Evolutionary conservation across 2,113 vertebrate species (phyloP), one percentile per base, ranked within the genome.

Genomic region (Onychostruthus taczanowskii): DNA sequence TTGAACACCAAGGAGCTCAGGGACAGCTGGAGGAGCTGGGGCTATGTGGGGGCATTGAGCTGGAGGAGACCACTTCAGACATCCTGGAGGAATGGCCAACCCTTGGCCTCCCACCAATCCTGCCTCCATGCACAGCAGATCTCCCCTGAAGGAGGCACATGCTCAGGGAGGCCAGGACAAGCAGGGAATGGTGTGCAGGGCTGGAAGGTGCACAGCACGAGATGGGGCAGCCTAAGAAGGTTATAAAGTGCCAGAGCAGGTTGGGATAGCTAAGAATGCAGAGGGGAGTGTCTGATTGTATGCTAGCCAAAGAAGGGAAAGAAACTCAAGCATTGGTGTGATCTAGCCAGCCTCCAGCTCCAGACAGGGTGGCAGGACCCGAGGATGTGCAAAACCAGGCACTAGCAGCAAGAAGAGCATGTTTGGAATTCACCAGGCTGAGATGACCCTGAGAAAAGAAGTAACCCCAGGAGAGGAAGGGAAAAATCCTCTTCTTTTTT

Each of bases 71-170:
- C 50, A 30, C 53, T 62, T 37, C 24, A 58, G 10, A 31, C 28
- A 41, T 4, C 31, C 27, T 2, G 17, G 47, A 72, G 66, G 50
- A 44, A 64, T 3, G 37, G n/a, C 21, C 63, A 74, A 3, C 6
- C 37, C 49, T 28, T 18, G 37, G 19, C 6, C 28, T 47, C 35
- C 22, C 43, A 43, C 28, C 33, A 46, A 1, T 13, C 27, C 37
- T 62, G 31, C n/a, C 69, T 58, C 69, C 39, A 33, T 0, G 19
- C 55, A 61, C 5, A 77, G 59, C 23, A 59, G 7, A n/a, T 31
- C 11, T 72, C 24, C 31, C 41, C 39, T 0, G 1, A 30, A 50
- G 53, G 12, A 64, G 27, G 5, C 9, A 27, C 6, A 1, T 0
- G 33, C 53, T 55, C 33, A 19, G 5, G 0, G 31, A 16, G 31